These are phyloP conservation scores for Cancer borealis DNA, from an alignment of 2,888 invertebrate genomes.

Conservation along the genomic window DNA sequence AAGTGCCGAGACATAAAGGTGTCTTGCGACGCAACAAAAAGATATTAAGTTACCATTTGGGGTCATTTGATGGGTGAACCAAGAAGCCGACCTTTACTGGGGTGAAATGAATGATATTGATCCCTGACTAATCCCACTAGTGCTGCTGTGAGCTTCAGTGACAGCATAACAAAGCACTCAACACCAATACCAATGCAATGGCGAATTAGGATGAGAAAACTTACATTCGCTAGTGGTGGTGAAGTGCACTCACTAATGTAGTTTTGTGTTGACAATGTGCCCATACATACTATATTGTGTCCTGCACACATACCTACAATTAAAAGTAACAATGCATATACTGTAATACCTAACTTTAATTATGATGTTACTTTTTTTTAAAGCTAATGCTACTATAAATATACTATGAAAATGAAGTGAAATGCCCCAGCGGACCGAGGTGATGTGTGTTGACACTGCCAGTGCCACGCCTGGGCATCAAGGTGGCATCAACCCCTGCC, in stretches of 20 bases:
- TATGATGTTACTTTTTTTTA: constrained; percentile 1
- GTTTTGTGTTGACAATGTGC: constrained; percentile 37
- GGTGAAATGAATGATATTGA: neutral
- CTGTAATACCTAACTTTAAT: constrained; percentile 22
- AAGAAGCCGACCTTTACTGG: neutral
- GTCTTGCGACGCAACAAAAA: neutral
- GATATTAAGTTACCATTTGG: neutral
- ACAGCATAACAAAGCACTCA: constrained; percentile 13
- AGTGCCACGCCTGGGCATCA: neutral
- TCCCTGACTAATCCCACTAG: constrained; percentile 31
- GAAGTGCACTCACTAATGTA: constrained; percentile 36
- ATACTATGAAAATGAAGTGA: neutral
- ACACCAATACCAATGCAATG: constrained; percentile 14
- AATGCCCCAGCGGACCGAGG: neutral
- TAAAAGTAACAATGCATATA: constrained; percentile 26
- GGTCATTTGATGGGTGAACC: neutral
- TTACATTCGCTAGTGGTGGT: constrained; percentile 18
- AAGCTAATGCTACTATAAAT: neutral
- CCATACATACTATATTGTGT: constrained; percentile 29
- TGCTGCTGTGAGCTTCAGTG: neutral
- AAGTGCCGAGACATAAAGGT: neutral
- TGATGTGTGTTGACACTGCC: neutral
- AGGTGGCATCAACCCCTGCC: neutral
- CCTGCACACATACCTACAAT: constrained; percentile 17
- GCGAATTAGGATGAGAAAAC: neutral